phyloP scores from a whole-genome alignment of 1,140 invertebrate species.

The Drosophila arawakana region DNA sequence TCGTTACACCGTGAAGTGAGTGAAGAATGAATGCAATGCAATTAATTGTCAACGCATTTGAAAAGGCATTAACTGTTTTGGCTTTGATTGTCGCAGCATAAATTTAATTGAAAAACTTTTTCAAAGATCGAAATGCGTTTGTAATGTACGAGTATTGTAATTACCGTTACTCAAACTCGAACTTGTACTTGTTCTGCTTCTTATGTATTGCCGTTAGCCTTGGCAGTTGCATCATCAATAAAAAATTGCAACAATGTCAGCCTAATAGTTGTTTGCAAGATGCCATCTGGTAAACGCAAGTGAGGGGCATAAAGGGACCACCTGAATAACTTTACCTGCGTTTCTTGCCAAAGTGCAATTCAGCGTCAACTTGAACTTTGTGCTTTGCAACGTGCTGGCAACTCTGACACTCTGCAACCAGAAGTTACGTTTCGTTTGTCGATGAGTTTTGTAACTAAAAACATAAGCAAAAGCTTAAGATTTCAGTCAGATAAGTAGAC shows the following conservation, averaged over 20 bases:
- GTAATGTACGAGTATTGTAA: slow-evolving; percentile 44
- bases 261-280: slow-evolving; percentile 34
- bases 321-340: slow-evolving; percentile 51
- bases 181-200: slow-evolving; percentile 15
- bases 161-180: slow-evolving; percentile 20
- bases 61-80: slow-evolving; percentile 47
- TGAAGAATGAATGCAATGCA: slow-evolving; percentile 56
- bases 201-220: slow-evolving; percentile 25
- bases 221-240: slow-evolving; percentile 62
- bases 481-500: background rate
- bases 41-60: slow-evolving; percentile 69
- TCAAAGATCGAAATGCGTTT: slow-evolving; percentile 36
- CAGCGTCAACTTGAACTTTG: slow-evolving; percentile 74
- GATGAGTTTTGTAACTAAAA: slow-evolving; percentile 1
- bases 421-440: slow-evolving; percentile 7
- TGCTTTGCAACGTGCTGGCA: slow-evolving; percentile 28
- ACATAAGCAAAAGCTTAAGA: background rate
- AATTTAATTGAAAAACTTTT: slow-evolving; percentile 72
- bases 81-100: slow-evolving; percentile 59
- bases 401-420: background rate
- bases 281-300: background rate
- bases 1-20: slow-evolving; percentile 42
- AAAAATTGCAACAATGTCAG: slow-evolving; percentile 61
- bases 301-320: background rate
- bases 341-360: slow-evolving; percentile 70